A percentile compares a stretch with the other conserved stretches of the same genome.
Evolutionary conservation across 35 echinoderm and acorn worm species (phyloP).

Genomic region (Patiria miniata): DNA sequence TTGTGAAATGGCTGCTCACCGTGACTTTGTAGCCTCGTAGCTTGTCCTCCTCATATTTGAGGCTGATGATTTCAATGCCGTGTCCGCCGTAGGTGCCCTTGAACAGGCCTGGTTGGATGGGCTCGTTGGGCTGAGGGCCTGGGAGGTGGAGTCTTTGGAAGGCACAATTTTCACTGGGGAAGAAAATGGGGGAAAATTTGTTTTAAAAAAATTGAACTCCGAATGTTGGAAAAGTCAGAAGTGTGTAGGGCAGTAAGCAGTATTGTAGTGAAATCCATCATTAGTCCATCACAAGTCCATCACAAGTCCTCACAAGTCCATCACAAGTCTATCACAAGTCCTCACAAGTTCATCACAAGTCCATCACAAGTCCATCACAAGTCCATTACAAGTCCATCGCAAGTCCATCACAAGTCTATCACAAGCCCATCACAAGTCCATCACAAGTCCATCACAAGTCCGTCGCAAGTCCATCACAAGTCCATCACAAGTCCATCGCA

Average conservation of each 20-base stretch:
- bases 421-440: no score
- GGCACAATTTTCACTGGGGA: slow-evolving; percentile 49
- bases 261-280: neutral
- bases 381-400: no score
- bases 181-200: neutral
- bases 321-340: no score
- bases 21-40: slow-evolving; percentile 85
- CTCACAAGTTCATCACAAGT: no score
- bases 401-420: no score
- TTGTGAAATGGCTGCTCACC: slow-evolving; percentile 59
- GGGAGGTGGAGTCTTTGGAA: slow-evolving; percentile 56
- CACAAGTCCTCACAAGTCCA: no score
- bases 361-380: no score
- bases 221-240: neutral
- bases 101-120: slow-evolving; percentile 84
- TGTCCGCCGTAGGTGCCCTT: slow-evolving; percentile 95
- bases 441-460: no score
- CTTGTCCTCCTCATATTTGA: slow-evolving; percentile 68
- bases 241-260: neutral
- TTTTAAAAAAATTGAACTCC: no score
- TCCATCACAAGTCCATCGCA: no score
- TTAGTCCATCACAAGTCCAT: no score
- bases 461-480: no score
- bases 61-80: slow-evolving; percentile 76
- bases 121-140: slow-evolving; percentile 10